Evolutionary conservation across 2,797 vertebrate species (phyloP).

Genomic region (Gadopsis marmoratus): DNA sequence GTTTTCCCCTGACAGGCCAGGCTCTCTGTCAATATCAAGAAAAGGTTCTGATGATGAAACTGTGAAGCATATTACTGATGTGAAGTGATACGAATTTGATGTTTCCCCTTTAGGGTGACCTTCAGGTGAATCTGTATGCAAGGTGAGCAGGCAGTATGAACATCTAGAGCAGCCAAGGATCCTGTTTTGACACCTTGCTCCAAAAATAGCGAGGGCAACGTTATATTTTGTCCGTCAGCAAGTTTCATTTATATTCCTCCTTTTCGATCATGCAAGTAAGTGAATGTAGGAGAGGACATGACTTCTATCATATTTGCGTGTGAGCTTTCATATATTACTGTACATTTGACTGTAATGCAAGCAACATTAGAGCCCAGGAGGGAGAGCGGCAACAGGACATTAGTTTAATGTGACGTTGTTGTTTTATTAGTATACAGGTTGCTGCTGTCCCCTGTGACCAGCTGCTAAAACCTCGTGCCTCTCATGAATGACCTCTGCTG

Average conservation of each 20-base stretch:
- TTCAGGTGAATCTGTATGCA: conserved; percentile 25
- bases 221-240: conserved; percentile 15
- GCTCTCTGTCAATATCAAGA: background rate
- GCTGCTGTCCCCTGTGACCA: conserved; percentile 18
- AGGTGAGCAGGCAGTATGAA: background rate
- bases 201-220: background rate
- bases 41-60: background rate
- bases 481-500: conserved; percentile 65
- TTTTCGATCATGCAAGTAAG: background rate
- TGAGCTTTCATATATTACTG: background rate
- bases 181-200: conserved; percentile 14
- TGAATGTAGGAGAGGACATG: background rate
- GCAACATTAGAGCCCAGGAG: background rate
- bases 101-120: conserved; percentile 33
- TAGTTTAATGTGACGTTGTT: background rate
- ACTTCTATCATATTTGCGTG: background rate
- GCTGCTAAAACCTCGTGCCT: conserved; percentile 26
- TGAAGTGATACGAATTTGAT: background rate
- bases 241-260: fast-evolving
- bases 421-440: conserved; percentile 16
- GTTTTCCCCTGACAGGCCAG: conserved; percentile 20
- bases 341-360: background rate
- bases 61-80: background rate
- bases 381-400: background rate
- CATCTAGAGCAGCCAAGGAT: conserved; percentile 5